Base-by-base conservation (phyloP, 1,140 invertebrate genomes). In the Hyles vespertilio region DNA sequence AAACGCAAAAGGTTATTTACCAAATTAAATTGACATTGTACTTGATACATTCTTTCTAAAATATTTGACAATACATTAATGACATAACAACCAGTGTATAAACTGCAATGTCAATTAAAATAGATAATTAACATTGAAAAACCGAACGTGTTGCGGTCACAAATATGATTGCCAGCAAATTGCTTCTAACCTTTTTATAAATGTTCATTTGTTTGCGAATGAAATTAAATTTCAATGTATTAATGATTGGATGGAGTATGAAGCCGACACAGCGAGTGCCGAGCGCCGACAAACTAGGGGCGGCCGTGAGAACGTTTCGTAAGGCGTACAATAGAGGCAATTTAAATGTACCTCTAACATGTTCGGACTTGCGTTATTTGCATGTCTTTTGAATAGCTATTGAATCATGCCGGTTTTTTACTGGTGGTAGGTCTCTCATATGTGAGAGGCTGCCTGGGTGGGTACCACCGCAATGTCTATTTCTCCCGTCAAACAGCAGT, bases 241-340 rank as follows among this genome's bases (percentile, higher is more conserved):
- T 76, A 74, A 70, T 51, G 56, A 61, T 52, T 72, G 61, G 58
- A 52, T 61, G 51, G 69, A 69, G 69, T 76, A 70, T 59, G 61
- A 63, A 69, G 63, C 58, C 63, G 51, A 53, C 67, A 67, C 56
- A 76, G 73, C 74, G 63, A 65, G 33, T 66, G 22, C 22, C 22
- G 22, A 22, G 36, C 3, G 36, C 12, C 36, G 10, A 51, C 46
- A 50, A 58, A 40, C 36, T 40, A 40, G 36, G 32, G 54, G 12
- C 72, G 81, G 66, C 81, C 83, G 78, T 84, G 83, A 86, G 83
- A 86, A 75, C 59, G 62, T 81, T 75, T 78, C 72, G 73, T 77
- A 81, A 83, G 63, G 57, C 56, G 55, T 53, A 81, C 81, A 81
- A 84, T 83, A 65, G 69, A 65, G 79, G 73, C 67, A 77, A 79